Evolutionary conservation across 2,113 vertebrate genomes (phyloP).

Genomic region (Oenanthe melanoleuca): DNA sequence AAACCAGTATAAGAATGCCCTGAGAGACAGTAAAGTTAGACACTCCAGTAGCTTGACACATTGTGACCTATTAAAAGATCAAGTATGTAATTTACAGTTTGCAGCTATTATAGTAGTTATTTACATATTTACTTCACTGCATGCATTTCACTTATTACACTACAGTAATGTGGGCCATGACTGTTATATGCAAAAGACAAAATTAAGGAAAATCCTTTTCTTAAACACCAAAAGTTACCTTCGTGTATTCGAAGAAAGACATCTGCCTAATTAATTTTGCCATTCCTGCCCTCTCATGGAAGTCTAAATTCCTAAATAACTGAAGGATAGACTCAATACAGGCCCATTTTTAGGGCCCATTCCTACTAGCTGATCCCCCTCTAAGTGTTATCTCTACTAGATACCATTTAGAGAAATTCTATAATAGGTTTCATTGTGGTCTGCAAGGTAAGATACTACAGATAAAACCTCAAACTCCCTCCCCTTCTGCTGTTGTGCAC

Average conservation of each 20-base stretch:
- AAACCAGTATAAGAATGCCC: background rate
- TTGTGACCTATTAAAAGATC: background rate
- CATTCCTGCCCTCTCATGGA: background rate
- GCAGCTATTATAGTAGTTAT: background rate
- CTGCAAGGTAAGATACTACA: background rate
- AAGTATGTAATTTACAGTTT: background rate
- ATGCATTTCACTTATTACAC: background rate
- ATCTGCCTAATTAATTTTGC: background rate
- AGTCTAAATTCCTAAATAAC: background rate
- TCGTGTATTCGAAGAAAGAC: background rate
- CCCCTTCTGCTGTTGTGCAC: background rate
- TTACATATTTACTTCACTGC: background rate
- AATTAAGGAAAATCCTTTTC: background rate
- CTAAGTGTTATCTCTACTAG: background rate
- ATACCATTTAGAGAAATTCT: background rate
- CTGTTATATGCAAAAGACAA: background rate
- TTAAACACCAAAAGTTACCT: background rate
- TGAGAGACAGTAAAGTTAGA: background rate
- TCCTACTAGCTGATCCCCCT: background rate
- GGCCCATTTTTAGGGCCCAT: background rate
- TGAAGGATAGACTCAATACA: background rate
- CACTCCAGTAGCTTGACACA: background rate
- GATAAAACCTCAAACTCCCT: background rate
- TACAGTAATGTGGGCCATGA: background rate
- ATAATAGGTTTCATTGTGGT: background rate